These are phyloP conservation scores for Pararge aegeria DNA, from an alignment of 1,140 invertebrate species.

Conservation along the genomic window DNA sequence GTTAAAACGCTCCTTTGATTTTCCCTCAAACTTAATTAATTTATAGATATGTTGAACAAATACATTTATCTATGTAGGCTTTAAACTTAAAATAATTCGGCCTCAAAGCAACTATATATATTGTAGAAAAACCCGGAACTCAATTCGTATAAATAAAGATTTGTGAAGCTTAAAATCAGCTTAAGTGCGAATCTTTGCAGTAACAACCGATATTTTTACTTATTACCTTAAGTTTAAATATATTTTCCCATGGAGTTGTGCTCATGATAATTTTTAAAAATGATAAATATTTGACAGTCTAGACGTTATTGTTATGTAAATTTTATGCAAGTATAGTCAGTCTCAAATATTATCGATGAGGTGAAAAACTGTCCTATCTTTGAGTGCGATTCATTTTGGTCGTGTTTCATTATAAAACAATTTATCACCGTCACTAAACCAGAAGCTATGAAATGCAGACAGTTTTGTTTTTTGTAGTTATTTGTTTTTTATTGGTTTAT, in stretches of 20 bases:
- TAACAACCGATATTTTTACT: background rate
- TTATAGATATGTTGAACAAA: too few relatives aligned
- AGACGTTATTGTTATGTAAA: constrained; percentile 9
- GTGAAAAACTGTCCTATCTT: background rate
- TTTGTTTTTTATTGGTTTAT: too few relatives aligned
- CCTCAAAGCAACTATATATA: background rate
- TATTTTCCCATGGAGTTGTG: background rate
- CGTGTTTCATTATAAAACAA: background rate
- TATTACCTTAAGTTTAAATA: background rate
- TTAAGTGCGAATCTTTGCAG: background rate
- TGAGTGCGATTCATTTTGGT: background rate
- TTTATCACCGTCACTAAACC: background rate
- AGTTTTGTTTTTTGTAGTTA: too few relatives aligned
- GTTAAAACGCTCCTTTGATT: too few relatives aligned
- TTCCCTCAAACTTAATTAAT: too few relatives aligned
- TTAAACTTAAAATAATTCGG: background rate
- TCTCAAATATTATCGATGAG: background rate
- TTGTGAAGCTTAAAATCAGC: constrained; percentile 3
- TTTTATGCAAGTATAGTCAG: constrained; percentile 3
- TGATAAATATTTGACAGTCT: constrained; percentile 8
- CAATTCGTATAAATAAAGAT: constrained; percentile 4
- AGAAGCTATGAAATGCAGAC: background rate
- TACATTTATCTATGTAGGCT: too few relatives aligned
- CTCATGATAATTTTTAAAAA: background rate
- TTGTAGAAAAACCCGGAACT: background rate